phyloP scores from a whole-genome alignment of 1,140 invertebrate genomes.

The Psix sp. region DNA sequence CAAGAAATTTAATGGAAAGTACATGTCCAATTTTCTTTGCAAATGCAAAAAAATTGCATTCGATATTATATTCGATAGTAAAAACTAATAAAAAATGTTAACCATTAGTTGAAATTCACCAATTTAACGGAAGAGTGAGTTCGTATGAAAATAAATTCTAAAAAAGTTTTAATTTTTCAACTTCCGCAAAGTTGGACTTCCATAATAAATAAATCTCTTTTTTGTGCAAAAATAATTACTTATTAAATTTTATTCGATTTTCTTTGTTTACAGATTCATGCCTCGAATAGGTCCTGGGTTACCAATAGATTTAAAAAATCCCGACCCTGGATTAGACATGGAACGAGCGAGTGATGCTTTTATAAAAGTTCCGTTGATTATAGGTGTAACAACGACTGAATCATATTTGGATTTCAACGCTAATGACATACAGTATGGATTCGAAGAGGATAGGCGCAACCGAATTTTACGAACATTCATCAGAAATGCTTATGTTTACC shows the following conservation, averaged over 20 bases:
- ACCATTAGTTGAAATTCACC: too few species aligned
- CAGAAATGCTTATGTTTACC: slow-evolving; percentile 90
- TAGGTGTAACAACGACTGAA: slow-evolving; percentile 85
- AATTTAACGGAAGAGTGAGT: too few species aligned
- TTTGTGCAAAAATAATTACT: slow-evolving; percentile 8
- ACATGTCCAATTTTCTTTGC: too few species aligned
- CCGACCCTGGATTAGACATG: slow-evolving; percentile 81
- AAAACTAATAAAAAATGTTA: too few species aligned
- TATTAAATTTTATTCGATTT: slow-evolving; percentile 16
- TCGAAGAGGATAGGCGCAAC: slow-evolving; percentile 86
- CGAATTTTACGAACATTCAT: slow-evolving; percentile 88
- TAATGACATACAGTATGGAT: slow-evolving; percentile 85
- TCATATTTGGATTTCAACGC: slow-evolving; percentile 86
- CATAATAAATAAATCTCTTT: too few species aligned
- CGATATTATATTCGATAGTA: too few species aligned
- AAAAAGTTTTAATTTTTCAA: too few species aligned
- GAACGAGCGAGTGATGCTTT: slow-evolving; percentile 83
- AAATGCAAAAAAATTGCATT: too few species aligned
- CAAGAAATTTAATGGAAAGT: too few species aligned
- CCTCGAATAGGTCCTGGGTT: slow-evolving; percentile 81
- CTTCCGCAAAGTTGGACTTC: too few species aligned
- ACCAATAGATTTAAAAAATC: slow-evolving; percentile 80
- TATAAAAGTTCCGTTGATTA: slow-evolving; percentile 82
- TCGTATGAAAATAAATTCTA: too few species aligned
- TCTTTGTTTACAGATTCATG: slow-evolving; percentile 69